Evolutionary conservation across 2,797 vertebrate genomes (phyloP), one percentile per base, ranked within the genome.

Genomic region (Lutjanus campechanus): DNA sequence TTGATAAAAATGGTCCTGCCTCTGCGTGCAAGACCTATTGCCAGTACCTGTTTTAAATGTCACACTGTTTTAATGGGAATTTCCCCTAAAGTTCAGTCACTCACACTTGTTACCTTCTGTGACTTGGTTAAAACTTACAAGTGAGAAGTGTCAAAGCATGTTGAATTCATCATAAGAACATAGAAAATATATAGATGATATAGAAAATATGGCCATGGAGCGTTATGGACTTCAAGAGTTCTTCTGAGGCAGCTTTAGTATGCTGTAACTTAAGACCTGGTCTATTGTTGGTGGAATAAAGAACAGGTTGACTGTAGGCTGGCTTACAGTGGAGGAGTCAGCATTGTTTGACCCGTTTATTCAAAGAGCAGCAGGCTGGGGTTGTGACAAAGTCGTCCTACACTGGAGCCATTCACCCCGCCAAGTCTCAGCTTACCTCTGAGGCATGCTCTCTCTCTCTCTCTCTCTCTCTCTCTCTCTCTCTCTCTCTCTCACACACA

Each of bases 301-400:
- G 93, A 92, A 84, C 90, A 93, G 91, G 91, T 92, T 93, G 92
- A 94, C 92, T 91, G 88, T 84, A 89, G 92, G 82, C 77, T 81
- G 91, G 86, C 88, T 91, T 90, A 93, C 91, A 92, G 89, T 91
- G 81, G 76, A 89, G 91, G 92, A 94, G 93, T 94, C 92, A 91
- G 86, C 90, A 90, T 93, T 93, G 92, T 94, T 90, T 92, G 92
- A 93, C 91, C 90, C 79, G 86, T 91, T 92, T 93, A 93, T 92
- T 93, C 91, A 87, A 87, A 84, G 87, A 90, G 88, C 85, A 90
- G 85, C 87, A 86, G 84, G 87, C 90, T 87, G 83, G 88, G 79
- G 76, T 89, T 86, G 88, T 90, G 88, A 93, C 92, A 92, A 85
- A 91, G 89, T 91, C 89, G 82, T 88, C 86, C 89, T 87, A 93